Evolutionary conservation across 2,113 vertebrate species (phyloP), one percentile per base, ranked within the genome.

Genomic region (Pluvianellus socialis): DNA sequence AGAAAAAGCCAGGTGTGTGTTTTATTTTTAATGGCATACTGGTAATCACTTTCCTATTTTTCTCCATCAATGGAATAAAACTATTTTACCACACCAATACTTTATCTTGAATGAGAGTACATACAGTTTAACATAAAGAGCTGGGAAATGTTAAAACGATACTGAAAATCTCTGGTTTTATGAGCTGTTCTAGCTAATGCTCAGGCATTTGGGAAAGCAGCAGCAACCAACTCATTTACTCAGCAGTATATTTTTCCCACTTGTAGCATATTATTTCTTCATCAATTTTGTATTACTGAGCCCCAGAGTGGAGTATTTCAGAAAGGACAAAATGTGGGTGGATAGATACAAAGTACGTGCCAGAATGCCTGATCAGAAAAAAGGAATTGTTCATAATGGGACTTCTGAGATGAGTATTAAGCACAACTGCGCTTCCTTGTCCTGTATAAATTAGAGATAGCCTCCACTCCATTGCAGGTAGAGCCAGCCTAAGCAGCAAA

Each of bases 281-380:
- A 91, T 86, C 74, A 79, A 7, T 86, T 94, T 91, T 81, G 72
- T 55, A 58, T 86, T 95, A 84, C 88, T 88, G 91, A 90, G 24
- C 52, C 80, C 79, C 65, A 88, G 70, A 94, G 91, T 14, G 42
- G 67, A 87, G 58, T 62, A 88, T 70, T 95, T 94, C 62, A 93
- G 76, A 92, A 88, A 95, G 68, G 82, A 86, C 81, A 66, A 86
- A 90, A 59, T 22, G 88, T 92, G 90, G 92, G 87, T 80, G 87
- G 92, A 71, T 4, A 96, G 85, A 81, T 65, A 91, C 26, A 82
- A 66, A 95, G 58, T 76, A 81, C 38, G 10, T 75, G 59, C 70
- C 88, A 95, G 45, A 79, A 61, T 85, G 56, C 67, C 79, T 88
- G 58, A 92, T 53, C 16, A 62, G 73, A 53, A 53, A 72, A 79